Evolutionary conservation across 2,797 vertebrate species (phyloP).

Genomic region (Microctenopoma lineatum): DNA sequence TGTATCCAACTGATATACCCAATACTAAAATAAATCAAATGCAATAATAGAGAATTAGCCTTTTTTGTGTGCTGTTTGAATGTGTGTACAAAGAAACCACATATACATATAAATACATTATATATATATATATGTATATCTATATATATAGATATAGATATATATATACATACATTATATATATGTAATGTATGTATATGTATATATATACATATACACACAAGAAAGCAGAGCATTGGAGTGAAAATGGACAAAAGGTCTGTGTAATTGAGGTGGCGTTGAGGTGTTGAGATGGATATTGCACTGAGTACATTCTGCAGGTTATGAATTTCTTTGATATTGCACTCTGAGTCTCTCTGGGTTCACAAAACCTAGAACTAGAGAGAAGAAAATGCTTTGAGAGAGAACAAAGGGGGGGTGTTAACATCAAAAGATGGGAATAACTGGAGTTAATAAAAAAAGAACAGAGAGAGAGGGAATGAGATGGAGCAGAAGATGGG

Average conservation of each 20-base stretch:
- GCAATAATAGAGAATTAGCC: conserved; percentile 19
- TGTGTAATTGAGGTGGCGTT: conserved; percentile 12
- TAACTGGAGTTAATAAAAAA: conserved; percentile 53
- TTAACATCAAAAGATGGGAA: conserved; percentile 41
- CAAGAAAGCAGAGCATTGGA: conserved; percentile 31
- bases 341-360: conserved; percentile 47
- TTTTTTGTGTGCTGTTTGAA: neutral
- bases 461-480: conserved; percentile 3
- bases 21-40: too few relatives aligned
- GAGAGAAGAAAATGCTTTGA: conserved; percentile 39
- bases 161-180: too few relatives aligned
- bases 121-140: too few relatives aligned
- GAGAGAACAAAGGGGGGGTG: conserved; percentile 14
- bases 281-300: conserved; percentile 58
- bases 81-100: neutral
- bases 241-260: conserved; percentile 17
- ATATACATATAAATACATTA: neutral
- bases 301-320: conserved; percentile 52
- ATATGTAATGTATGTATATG: too few relatives aligned
- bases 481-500: conserved; percentile 35
- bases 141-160: too few relatives aligned
- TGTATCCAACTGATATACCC: too few relatives aligned
- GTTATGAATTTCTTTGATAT: conserved; percentile 74
- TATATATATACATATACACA: too few relatives aligned
- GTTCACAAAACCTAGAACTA: conserved; percentile 27